Evolutionary conservation across 2,113 vertebrate species (phyloP), one percentile per base, ranked within the genome.

Genomic region (Muntiacus muntjak): DNA sequence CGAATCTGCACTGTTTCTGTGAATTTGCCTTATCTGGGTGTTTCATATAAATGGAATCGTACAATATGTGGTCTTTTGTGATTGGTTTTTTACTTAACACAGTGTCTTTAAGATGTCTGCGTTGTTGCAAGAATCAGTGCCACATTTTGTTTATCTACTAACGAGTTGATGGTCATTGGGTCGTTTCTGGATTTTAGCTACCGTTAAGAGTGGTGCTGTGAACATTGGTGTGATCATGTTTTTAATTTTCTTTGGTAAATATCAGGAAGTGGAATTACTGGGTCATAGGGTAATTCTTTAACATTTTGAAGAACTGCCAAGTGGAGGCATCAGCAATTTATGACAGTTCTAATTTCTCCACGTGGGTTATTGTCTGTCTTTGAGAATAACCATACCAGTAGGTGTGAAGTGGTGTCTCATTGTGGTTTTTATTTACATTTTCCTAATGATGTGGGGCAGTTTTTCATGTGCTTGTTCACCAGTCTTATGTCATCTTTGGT

Each of bases 351-450:
- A 19, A 1, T 58, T 85, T 85, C 25, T 89, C 43, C 40, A 23
- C 23, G 26, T 54, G 33, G 25, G 21, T 83, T 55, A 54, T 28
- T 93, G 45, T 88, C 76, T 82, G 71, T 71, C 60, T 85, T 62
- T 57, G 19, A 82, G 54, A 55, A 26, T 55, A 33, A 57, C 25
- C 7, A 3, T 78, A 33, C 50, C 67, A 11, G 6, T 40, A 16
- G 50, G 26, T 85, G 6, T 55, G 52, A 55, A 52, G 25, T 50
- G 16, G 64, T 25, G 30, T 86, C 28, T 64, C 60, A 5, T 25
- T 52, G 62, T 54, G n/a, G n/a, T 47, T 96, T 93, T 82, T 57
- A 86, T 91, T 92, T 89, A 45, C 36, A 64, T 94, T 96, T 86
- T 57, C 55, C 52, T 82, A 36, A 58, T 54, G 23, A 45, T 1